A percentile compares a stretch with the other conserved stretches of the same genome.
phyloP scores from a whole-genome alignment of 2,888 invertebrate species.

The Callosobruchus maculatus region DNA sequence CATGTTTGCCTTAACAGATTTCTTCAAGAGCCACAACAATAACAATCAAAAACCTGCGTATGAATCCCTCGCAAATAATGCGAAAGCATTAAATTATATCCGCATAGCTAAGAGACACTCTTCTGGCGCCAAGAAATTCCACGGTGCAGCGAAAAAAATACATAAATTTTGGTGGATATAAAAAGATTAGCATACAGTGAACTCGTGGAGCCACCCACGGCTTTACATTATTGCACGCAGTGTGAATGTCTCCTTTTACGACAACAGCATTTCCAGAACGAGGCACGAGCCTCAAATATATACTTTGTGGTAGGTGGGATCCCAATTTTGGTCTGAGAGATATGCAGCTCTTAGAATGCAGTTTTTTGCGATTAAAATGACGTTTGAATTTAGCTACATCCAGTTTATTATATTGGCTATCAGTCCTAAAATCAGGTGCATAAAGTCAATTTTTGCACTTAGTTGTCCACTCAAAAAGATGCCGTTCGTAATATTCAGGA shows the following conservation, averaged over 20 bases:
- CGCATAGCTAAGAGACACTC: neutral
- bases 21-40: too few relatives aligned
- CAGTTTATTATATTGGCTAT: too few relatives aligned
- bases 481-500: too few relatives aligned
- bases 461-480: too few relatives aligned
- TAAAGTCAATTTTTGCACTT: too few relatives aligned
- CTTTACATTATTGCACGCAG: neutral
- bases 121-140: neutral
- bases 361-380: too few relatives aligned
- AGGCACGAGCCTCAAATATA: neutral
- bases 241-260: neutral
- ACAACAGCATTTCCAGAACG: neutral
- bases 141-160: neutral
- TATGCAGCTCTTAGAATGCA: too few relatives aligned
- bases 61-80: neutral
- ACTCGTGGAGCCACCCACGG: neutral
- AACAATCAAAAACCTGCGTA: too few relatives aligned
- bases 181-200: neutral
- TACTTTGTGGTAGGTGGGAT: neutral
- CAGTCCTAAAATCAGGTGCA: too few relatives aligned
- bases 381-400: too few relatives aligned
- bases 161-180: neutral
- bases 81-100: neutral
- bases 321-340: neutral
- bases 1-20: too few relatives aligned